Evolutionary conservation across 2,888 invertebrate species (phyloP).

Genomic region (Apamea crenata): DNA sequence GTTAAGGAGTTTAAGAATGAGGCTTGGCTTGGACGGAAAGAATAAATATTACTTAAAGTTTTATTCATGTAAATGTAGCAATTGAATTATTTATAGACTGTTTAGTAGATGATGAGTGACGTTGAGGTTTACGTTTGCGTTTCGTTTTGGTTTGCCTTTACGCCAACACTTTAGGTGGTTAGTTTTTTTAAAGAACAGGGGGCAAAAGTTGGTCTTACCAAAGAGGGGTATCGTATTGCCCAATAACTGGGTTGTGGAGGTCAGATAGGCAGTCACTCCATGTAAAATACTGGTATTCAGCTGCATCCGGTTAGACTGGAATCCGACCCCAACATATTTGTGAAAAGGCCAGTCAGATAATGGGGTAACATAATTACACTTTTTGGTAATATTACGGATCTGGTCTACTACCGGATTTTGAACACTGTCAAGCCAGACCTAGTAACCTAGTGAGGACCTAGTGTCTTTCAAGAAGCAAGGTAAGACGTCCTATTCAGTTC

Average conservation of each 20-base stretch:
- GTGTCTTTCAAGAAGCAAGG: neutral
- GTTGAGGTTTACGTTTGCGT: neutral
- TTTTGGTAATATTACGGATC: neutral
- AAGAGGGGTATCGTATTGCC: neutral
- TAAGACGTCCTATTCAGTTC: neutral
- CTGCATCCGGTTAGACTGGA: neutral
- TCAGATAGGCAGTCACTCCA: neutral
- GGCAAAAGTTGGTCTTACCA: neutral
- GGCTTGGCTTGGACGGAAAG: constrained; percentile 56
- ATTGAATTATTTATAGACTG: constrained; percentile 48
- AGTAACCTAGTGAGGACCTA: too few species aligned
- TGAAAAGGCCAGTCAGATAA: neutral
- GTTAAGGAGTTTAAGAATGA: constrained; percentile 51
- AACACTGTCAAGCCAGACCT: neutral
- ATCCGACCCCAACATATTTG: neutral
- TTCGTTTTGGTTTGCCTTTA: constrained; percentile 7
- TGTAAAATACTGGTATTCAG: neutral
- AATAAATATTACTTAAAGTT: constrained; percentile 67
- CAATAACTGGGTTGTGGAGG: neutral
- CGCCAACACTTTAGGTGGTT: too few species aligned
- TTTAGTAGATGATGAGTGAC: constrained; percentile 15
- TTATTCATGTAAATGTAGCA: constrained; percentile 66
- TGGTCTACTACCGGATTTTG: neutral
- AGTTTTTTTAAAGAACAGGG: neutral
- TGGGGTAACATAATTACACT: too few species aligned